Evolutionary conservation across 2,797 vertebrate species (phyloP).

Genomic region (Paedocypris micromegethes): DNA sequence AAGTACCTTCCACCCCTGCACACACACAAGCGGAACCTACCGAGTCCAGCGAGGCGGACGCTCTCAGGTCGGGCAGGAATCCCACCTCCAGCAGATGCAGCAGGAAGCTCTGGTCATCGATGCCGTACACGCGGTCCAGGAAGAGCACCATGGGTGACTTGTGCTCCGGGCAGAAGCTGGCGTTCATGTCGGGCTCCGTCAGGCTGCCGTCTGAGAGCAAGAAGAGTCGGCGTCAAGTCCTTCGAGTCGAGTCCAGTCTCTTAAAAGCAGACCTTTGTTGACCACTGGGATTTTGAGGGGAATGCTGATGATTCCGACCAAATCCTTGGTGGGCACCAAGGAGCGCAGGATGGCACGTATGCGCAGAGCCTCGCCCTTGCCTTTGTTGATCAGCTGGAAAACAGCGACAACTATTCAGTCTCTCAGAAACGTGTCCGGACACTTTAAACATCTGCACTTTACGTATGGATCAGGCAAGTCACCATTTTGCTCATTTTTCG

Average conservation of each 20-base stretch:
- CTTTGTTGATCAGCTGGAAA: conserved; percentile 90
- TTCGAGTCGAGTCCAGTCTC: too few species aligned
- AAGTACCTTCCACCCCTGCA: too few species aligned
- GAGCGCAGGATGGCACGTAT: conserved; percentile 96
- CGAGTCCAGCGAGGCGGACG: conserved; percentile 89
- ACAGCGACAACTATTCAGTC: conserved; percentile 10
- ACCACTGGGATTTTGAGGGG: conserved; percentile 84
- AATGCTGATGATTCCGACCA: conserved; percentile 96
- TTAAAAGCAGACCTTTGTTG: conserved; percentile 80
- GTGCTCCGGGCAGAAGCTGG: conserved; percentile 95
- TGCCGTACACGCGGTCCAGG: conserved; percentile 93
- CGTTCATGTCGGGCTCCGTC: conserved; percentile 90
- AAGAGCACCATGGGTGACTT: conserved; percentile 98
- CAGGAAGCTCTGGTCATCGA: conserved; percentile 91
- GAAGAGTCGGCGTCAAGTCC: not conserved
- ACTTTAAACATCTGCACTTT: too few species aligned
- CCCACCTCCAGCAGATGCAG: conserved; percentile 92
- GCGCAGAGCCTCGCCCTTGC: conserved; percentile 94
- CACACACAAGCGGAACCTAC: conserved; percentile 70
- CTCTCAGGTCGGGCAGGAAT: conserved; percentile 91
- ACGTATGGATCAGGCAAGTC: too few species aligned
- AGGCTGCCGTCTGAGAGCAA: conserved; percentile 80
- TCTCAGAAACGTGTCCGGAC: too few species aligned
- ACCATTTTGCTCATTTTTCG: too few species aligned
- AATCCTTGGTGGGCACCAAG: conserved; percentile 88